These are phyloP conservation scores for Brachionus asplanchnoidis DNA, from an alignment of 1,140 invertebrate species.

Conservation along the genomic window DNA sequence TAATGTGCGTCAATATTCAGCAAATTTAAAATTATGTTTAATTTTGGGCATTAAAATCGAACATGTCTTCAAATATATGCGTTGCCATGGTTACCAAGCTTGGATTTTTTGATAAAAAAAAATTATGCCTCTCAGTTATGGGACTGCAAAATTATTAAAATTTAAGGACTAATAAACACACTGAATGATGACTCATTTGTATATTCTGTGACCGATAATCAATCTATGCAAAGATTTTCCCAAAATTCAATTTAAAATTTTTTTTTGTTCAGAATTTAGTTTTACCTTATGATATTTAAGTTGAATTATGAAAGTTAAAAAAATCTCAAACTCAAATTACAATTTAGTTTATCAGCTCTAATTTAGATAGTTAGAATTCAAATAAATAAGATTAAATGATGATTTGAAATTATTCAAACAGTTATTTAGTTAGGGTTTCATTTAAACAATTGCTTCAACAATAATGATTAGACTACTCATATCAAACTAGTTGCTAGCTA, in stretches of 20 bases:
- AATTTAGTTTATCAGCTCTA: background rate
- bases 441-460: background rate
- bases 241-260: background rate
- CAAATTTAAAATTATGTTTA: background rate
- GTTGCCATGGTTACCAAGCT: conserved; percentile 1
- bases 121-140: background rate
- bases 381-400: background rate
- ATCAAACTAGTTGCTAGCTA: background rate
- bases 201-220: conserved; percentile 10
- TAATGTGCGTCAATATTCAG: background rate
- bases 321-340: background rate
- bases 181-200: background rate
- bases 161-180: background rate
- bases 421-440: background rate
- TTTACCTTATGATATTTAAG: background rate
- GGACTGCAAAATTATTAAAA: background rate
- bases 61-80: background rate
- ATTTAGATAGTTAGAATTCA: background rate
- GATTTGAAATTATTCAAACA: background rate
- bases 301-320: background rate
- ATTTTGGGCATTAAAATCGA: background rate
- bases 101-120: background rate
- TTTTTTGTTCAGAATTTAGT: background rate
- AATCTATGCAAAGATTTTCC: background rate
- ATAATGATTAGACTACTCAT: background rate